Evolutionary conservation across 2,888 invertebrate species (phyloP).

Genomic region (Tachina grossa): DNA sequence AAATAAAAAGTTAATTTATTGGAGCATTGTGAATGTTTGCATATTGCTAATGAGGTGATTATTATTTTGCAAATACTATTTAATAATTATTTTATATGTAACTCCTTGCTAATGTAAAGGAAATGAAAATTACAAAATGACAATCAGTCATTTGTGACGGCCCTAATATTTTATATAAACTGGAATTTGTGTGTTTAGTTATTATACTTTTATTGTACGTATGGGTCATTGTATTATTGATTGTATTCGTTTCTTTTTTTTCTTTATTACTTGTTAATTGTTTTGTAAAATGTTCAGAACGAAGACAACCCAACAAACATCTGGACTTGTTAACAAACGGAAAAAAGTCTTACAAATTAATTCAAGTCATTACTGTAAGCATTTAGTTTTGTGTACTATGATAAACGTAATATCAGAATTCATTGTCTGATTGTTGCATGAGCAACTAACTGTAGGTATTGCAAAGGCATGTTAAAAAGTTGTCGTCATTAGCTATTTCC

Average conservation of each 20-base stretch:
- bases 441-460: not conserved
- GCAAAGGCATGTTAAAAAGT: slow-evolving; percentile 10
- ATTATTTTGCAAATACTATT: too few relatives aligned
- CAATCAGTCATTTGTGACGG: too few relatives aligned
- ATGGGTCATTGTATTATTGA: slow-evolving; percentile 79
- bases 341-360: not conserved
- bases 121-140: too few relatives aligned
- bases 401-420: not conserved
- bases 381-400: slow-evolving; percentile 1
- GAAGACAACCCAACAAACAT: slow-evolving; percentile 3
- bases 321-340: too few relatives aligned
- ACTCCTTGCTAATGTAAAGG: too few relatives aligned
- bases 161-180: not conserved
- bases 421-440: not conserved
- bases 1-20: too few relatives aligned
- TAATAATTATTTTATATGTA: too few relatives aligned
- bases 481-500: slow-evolving; percentile 47
- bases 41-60: too few relatives aligned
- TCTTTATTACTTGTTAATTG: slow-evolving; percentile 43
- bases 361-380: not conserved
- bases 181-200: not conserved
- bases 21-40: too few relatives aligned
- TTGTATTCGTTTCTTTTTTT: slow-evolving; percentile 55
- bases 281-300: slow-evolving; percentile 1
- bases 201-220: slow-evolving; percentile 16